phyloP scores from a whole-genome alignment of 1,140 invertebrate genomes.

The Parapsyche elsis region DNA sequence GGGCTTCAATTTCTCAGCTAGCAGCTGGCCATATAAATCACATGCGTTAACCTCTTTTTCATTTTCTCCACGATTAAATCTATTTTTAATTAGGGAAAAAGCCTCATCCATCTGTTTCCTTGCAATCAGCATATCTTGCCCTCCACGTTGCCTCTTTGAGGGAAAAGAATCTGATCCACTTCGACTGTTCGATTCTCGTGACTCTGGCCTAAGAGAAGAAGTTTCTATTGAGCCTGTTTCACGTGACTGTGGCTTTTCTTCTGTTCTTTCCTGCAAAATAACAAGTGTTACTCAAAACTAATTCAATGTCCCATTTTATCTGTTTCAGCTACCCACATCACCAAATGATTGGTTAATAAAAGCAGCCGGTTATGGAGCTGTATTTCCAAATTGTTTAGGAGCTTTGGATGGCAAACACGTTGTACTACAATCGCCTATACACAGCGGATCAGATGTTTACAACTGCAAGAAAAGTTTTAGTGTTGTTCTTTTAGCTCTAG shows the following conservation, averaged over 20 bases:
- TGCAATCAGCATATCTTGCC: background rate
- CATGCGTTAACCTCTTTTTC: background rate
- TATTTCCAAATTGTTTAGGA: background rate
- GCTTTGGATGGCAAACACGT: conserved; percentile 10
- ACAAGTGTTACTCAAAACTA: background rate
- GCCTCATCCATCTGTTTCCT: conserved; percentile 26
- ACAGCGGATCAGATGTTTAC: background rate
- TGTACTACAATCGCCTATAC: background rate
- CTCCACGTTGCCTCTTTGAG: background rate
- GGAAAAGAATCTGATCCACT: conserved; percentile 5
- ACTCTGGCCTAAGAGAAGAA: background rate
- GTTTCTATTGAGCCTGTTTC: background rate
- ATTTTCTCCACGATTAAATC: conserved; percentile 16
- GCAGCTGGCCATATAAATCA: background rate
- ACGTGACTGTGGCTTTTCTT: background rate
- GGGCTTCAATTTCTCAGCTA: conserved; percentile 24
- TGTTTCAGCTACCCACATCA: background rate
- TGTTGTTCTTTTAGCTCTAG: conserved; percentile 3
- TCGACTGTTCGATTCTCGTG: conserved; percentile 11
- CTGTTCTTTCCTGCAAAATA: background rate
- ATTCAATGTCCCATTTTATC: background rate
- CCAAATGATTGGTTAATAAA: background rate
- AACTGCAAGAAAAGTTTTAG: background rate
- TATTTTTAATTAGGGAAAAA: conserved; percentile 30
- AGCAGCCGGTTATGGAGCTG: background rate